phyloP scores from a whole-genome alignment of 2,113 vertebrate species.

The Tursiops truncatus region DNA sequence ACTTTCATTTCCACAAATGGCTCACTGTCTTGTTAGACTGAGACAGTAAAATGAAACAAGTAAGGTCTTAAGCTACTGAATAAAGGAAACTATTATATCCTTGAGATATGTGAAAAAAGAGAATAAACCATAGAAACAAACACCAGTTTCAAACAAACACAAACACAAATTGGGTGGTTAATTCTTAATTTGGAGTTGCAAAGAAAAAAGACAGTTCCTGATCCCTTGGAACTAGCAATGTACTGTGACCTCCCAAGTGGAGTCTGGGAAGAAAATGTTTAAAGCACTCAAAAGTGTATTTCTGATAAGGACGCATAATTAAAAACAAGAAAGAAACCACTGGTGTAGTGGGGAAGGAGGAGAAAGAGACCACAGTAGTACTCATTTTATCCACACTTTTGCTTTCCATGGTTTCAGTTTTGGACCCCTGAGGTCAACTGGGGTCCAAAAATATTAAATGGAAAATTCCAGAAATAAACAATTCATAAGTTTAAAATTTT shows the following conservation, averaged over 20 bases:
- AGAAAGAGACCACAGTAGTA: background rate
- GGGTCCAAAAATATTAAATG: background rate
- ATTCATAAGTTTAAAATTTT: background rate
- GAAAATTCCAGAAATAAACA: background rate
- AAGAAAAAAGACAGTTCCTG: background rate
- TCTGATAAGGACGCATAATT: background rate
- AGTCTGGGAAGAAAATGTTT: slow-evolving; percentile 9
- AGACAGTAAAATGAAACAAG: slow-evolving; percentile 27
- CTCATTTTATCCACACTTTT: background rate
- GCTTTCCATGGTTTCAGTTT: background rate
- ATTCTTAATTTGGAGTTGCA: background rate
- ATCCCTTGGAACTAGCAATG: background rate
- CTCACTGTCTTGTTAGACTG: background rate
- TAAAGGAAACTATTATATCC: background rate
- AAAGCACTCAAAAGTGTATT: background rate
- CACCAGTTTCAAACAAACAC: slow-evolving; percentile 18
- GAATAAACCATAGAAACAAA: background rate
- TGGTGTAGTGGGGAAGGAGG: background rate
- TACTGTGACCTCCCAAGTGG: background rate
- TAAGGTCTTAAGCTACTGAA: background rate
- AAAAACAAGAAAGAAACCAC: background rate
- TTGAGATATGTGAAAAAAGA: background rate
- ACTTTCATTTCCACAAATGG: background rate
- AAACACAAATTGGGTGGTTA: background rate
- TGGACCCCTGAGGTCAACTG: background rate